Base-by-base conservation (phyloP, 2,888 invertebrate species). In the Carterocephalus palaemon region DNA sequence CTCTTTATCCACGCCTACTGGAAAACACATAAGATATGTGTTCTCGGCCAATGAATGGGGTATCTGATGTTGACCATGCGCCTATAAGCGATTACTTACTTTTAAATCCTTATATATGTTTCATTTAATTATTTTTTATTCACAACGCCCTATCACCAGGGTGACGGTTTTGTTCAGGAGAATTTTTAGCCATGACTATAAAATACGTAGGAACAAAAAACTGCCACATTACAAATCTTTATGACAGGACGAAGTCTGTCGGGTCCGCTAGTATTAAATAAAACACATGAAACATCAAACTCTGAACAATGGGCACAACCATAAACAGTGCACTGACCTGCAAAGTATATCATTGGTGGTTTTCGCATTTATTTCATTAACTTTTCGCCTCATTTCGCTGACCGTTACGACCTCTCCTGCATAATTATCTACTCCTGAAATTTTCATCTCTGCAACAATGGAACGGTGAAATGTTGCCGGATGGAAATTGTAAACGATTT, bases 161-260 rank as follows among this genome's bases (percentile, higher is more conserved):
- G 56, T 54, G 54, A 59, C 50, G 53, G 56, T 57, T 56, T 53
- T 57, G 53, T 54, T 59, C 52, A 54, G 55, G 53, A 53, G 48
- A 54, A 32, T 52, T 52, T 56, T 53, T 52, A 51, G 8, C n/a
- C n/a, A n/a, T n/a, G n/a, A n/a, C n/a, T n/a, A 29, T 42, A 54
- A 54, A 52, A 48, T 54, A 54, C 28, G 53, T 54, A 54, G 41
- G 48, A 8, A 54, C 49, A 52, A 47, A 53, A 38, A 54, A 57
- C 36, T 50, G 52, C 34, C 56, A 52, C 52, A 52, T 51, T 52
- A 55, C 49, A 52, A 55, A 56, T 52, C 48, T 38, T 53, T 53
- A 46, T 54, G 51, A 54, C 51, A 47, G 40, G 40, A 47, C 42
- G 47, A 36, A 47, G 31, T 47, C 37, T 36, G 41, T 15, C 42